Percentiles rank a stretch among this genome's conserved stretches.
Evolutionary conservation across 2,888 invertebrate genomes (phyloP).

Genomic region (Gasteruption jaculator): DNA sequence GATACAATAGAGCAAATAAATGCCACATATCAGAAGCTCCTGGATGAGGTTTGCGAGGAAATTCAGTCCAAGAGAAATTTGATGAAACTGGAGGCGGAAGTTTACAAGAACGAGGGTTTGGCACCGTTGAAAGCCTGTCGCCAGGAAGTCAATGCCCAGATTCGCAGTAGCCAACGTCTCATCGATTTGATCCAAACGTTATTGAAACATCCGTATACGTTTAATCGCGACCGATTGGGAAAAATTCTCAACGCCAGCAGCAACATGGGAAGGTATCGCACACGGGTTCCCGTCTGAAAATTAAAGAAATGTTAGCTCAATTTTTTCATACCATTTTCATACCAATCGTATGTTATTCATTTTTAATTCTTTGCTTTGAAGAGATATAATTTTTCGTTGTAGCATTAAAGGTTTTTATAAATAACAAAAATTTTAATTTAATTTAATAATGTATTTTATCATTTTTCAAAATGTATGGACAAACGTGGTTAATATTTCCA

Average conservation of each 20-base stretch:
- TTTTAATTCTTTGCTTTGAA: neutral
- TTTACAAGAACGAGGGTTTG: conserved; percentile 41
- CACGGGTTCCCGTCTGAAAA: neutral
- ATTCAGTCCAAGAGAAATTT: conserved; percentile 31
- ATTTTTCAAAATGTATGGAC: no score
- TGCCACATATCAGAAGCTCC: conserved; percentile 27
- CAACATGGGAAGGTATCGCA: conserved; percentile 49
- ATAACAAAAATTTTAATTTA: no score
- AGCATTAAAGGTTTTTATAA: no score
- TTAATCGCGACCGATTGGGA: conserved; percentile 40
- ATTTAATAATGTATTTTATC: no score
- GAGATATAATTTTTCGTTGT: no score
- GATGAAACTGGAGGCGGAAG: conserved; percentile 30
- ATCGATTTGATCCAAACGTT: conserved; percentile 21
- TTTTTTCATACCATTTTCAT: conserved; percentile 7
- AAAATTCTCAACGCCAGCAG: conserved; percentile 29
- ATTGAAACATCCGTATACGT: conserved; percentile 42
- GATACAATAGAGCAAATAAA: conserved; percentile 29
- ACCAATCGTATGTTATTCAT: neutral
- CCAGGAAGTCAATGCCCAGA: conserved; percentile 44
- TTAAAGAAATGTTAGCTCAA: neutral
- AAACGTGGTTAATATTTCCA: no score
- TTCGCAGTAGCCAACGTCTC: conserved; percentile 27
- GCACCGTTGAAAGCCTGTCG: conserved; percentile 48
- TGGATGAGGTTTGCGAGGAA: conserved; percentile 26